phyloP scores from a whole-genome alignment of 2,888 invertebrate genomes.

The Harpalus rufipes region DNA sequence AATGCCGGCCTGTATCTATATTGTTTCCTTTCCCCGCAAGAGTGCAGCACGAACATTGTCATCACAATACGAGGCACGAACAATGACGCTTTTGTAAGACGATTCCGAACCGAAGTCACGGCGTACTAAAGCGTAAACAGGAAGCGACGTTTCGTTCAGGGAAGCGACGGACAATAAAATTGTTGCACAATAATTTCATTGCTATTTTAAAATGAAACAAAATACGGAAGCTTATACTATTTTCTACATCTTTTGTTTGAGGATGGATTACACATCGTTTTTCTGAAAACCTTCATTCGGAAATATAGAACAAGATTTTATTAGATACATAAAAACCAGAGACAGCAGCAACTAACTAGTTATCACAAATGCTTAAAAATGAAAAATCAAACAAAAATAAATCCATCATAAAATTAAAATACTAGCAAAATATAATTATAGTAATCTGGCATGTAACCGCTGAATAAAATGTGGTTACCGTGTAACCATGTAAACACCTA shows the following conservation, averaged over 20 bases:
- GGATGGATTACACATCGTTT: background rate
- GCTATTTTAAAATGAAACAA: conserved; percentile 40
- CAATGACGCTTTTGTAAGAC: conserved; percentile 57
- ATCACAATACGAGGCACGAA: background rate
- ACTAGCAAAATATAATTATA: too few relatives aligned
- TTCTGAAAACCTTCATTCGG: background rate
- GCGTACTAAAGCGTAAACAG: conserved; percentile 61
- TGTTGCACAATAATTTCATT: conserved; percentile 60
- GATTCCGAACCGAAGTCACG: conserved; percentile 19
- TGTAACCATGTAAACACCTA: too few relatives aligned
- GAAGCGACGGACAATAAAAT: conserved; percentile 54
- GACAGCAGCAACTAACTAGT: too few relatives aligned
- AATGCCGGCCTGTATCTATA: background rate
- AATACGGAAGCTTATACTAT: conserved; percentile 11
- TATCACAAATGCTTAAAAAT: too few relatives aligned
- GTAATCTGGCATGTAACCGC: too few relatives aligned
- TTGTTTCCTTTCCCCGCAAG: conserved; percentile 3
- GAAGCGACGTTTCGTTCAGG: conserved; percentile 59
- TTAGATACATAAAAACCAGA: too few relatives aligned
- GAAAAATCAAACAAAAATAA: too few relatives aligned
- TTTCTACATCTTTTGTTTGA: conserved; percentile 17
- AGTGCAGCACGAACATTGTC: background rate
- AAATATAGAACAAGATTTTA: too few relatives aligned
- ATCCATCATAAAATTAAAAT: too few relatives aligned
- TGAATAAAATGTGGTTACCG: too few relatives aligned